These are phyloP conservation scores for Prietella phreatophila DNA, from an alignment of 2,113 vertebrate genomes.

Conservation along the genomic window DNA sequence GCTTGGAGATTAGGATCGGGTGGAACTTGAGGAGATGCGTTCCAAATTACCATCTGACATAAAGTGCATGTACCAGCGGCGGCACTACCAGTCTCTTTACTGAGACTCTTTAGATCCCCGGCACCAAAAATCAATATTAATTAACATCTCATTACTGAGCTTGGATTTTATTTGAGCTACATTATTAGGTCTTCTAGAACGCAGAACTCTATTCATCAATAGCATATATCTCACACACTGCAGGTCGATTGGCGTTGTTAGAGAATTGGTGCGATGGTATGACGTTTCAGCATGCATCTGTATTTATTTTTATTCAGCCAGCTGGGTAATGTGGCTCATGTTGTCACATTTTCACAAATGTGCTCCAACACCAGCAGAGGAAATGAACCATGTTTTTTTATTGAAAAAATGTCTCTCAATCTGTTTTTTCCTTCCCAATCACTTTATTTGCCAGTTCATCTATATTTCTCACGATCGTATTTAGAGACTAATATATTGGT, in stretches of 20 bases:
- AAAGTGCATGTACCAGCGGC: slow-evolving; percentile 14
- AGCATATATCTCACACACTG: slow-evolving; percentile 18
- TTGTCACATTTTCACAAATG: slow-evolving; percentile 50
- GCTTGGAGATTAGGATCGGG: slow-evolving; percentile 50
- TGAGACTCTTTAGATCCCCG: neutral
- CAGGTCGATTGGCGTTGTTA: slow-evolving; percentile 63
- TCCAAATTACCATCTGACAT: slow-evolving; percentile 60
- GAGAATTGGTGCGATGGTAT: slow-evolving; percentile 54
- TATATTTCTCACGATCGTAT: slow-evolving; percentile 33
- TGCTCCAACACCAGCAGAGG: slow-evolving; percentile 48
- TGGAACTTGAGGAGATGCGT: slow-evolving; percentile 55
- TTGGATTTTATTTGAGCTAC: neutral
- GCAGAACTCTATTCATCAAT: slow-evolving; percentile 21
- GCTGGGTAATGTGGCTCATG: slow-evolving; percentile 9
- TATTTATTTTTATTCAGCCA: slow-evolving; percentile 47
- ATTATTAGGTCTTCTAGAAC: slow-evolving; percentile 25
- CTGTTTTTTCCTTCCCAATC: slow-evolving; percentile 57
- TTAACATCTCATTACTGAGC: slow-evolving; percentile 1
- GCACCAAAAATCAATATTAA: neutral
- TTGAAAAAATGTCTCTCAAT: slow-evolving; percentile 55
- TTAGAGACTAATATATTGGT: neutral
- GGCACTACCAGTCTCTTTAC: slow-evolving; percentile 3
- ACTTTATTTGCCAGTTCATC: slow-evolving; percentile 55
- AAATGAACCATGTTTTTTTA: slow-evolving; percentile 57
- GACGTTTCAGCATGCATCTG: neutral